Evolutionary conservation across 2,888 invertebrate genomes (phyloP), one percentile per base, ranked within the genome.

Genomic region (Parelbella ahira): DNA sequence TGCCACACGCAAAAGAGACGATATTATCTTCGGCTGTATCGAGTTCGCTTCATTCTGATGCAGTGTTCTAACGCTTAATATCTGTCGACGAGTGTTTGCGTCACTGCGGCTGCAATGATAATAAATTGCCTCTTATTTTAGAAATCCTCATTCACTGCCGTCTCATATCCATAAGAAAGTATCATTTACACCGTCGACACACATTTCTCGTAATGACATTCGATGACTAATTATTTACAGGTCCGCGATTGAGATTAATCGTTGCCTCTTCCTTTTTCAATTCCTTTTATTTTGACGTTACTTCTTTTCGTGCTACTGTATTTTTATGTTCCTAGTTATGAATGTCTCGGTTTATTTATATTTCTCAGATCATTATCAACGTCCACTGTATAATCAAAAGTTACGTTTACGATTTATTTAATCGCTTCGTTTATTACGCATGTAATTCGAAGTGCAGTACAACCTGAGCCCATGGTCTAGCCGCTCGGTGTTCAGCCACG

Each of bases 41-140:
- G 56, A 63, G 66, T 73, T 72, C 58, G 58, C 54, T 61, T 62
- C 66, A 58, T 71, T 73, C 71, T 61, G 68, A 64, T 74, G 73
- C 72, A 68, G 66, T 68, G 74, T 68, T 74, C 73, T 73, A 77
- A 59, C 77, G 74, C 83, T 84, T 86, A 81, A 82, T 84, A 84
- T 73, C 84, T 84, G 86, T 86, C 86, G 72, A 71, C 80, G 68
- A 72, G 63, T 66, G 81, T 81, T 81, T 79, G 81, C 82, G 80
- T 83, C 83, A 79, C 72, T 63, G 60, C 62, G 69, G 58, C 73
- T 71, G 78, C 75, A 71, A 66, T 71, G 75, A 69, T 83, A 76
- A 84, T 86, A 81, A 81, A 86, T 86, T 68, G 71, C 65, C 59
- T 74, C 82, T 86, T 81, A 84, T 82, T 84, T 86, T 83, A 84